Evolutionary conservation across 2,113 vertebrate species (phyloP), one percentile per base, ranked within the genome.

Genomic region (Tetraodon nigroviridis): DNA sequence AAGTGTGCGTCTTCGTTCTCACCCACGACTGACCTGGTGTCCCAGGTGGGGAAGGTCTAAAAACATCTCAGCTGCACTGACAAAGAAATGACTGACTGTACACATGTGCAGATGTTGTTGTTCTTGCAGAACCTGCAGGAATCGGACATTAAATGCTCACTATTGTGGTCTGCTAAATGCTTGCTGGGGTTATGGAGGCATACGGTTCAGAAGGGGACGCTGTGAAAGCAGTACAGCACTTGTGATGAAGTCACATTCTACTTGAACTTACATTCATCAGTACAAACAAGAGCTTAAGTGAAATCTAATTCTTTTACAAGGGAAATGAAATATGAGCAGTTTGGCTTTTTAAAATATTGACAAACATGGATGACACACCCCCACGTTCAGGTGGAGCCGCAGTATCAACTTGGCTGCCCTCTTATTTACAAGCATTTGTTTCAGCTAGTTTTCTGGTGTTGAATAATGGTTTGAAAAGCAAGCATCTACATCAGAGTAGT

Each of bases 191-290:
- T 7, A 13, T 7, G 19, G 49, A 20, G 20, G 47, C 47, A 20
- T 48, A n/a, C 32, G 32, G 32, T 37, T 7, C 19, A 13, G 45
- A 8, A 51, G 20, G 19, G 59, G 21, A 32, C 55, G 57, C 51
- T 53, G 71, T 64, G 64, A 59, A 21, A 69, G 64, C 48, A 48
- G n/a, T 21, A 60, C 50, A 75, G 71, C 71, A 70, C 67, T 58
- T 70, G 61, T 62, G 59, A 74, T 17, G 48, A 48, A 54, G 79
- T 68, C 76, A 81, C 80, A 84, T 86, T 89, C 85, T 76, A 72
- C 64, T 55, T 52, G 53, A 80, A 78, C 61, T 60, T 76, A 88
- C 84, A 88, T 84, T 89, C 84, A 82, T 67, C 62, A 64, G 6
- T 75, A 75, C 41, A 71, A 74, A 71, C 55, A 42, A 53, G 61